Base-by-base conservation (phyloP, 1,140 invertebrate genomes). In the Solenopsis fugax region DNA sequence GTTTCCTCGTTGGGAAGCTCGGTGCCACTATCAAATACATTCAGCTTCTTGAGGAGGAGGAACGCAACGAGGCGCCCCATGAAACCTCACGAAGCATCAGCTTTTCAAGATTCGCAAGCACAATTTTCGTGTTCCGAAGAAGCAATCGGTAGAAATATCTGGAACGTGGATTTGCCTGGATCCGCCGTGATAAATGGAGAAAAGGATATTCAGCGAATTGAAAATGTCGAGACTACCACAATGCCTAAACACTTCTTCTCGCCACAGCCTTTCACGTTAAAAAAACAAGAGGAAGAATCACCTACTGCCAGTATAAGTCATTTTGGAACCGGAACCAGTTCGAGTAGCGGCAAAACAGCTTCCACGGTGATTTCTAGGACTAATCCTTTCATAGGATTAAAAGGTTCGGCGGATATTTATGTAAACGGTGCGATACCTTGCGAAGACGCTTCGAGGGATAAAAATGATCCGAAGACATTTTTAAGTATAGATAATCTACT, bases 161-260 rank as follows among this genome's bases (percentile, higher is more conserved):
- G 90, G 87, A n/a, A n/a, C 12, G 13, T 37, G 4, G 21, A 72
- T 24, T 24, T 41, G 3, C 4, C 21, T 50, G 12, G n/a, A 21
- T 45, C 10, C 1, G 3, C 12, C 13, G 12, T 64, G 13, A 1
- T 6, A 6, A 71, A 29, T 24, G 37, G 64, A 6, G 48, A 54
- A 54, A 37, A 29, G 18, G 9, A 56, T n/a, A 34, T 37, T 34
- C 54, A 56, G 2, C 48, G 16, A 62, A 6, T 50, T 56, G 48
- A 84, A 5, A 64, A 81, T 0, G 88, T 80, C 3, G 75, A 82
- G n/a, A 24, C 24, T 10, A 7, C 21, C 6, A 2, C 48, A 2
- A 12, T 21, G 41, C 93, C 93, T 0, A 95, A 93, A 67, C 95
- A 96, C 45, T 96, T 96, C 71, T 96, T 96, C 72, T 93, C 96